These are phyloP conservation scores for Agrilus planipennis DNA, from an alignment of 1,140 invertebrate genomes.

Conservation along the genomic window DNA sequence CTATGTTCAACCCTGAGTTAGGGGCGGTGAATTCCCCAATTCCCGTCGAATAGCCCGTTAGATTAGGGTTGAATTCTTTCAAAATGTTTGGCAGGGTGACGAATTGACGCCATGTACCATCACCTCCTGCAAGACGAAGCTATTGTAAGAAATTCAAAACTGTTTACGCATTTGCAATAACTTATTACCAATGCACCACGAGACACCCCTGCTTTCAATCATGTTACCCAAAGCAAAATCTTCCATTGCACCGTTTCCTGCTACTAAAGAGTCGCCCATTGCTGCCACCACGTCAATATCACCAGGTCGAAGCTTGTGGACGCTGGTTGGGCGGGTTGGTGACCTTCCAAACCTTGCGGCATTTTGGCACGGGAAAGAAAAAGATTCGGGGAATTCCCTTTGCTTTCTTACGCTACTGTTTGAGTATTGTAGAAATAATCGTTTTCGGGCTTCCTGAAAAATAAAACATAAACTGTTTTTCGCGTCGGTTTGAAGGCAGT, in stretches of 20 bases:
- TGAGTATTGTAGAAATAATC: no score
- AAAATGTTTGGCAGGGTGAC: slow-evolving; percentile 61
- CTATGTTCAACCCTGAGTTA: slow-evolving; percentile 53
- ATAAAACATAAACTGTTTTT: no score
- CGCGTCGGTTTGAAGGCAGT: no score
- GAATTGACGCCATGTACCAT: slow-evolving; percentile 52
- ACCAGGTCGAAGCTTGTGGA: slow-evolving; percentile 54
- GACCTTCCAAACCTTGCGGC: slow-evolving; percentile 20
- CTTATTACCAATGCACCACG: slow-evolving; percentile 54
- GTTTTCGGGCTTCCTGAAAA: no score
- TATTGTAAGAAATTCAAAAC: background rate
- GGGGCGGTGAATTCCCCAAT: slow-evolving; percentile 56
- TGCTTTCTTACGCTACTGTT: slow-evolving; percentile 21
- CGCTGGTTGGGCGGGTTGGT: slow-evolving; percentile 28
- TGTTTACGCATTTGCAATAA: background rate
- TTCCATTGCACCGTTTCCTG: slow-evolving; percentile 63
- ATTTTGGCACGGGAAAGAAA: slow-evolving; percentile 30
- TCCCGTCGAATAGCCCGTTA: slow-evolving; percentile 56
- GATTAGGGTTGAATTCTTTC: slow-evolving; percentile 55
- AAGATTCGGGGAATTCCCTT: slow-evolving; percentile 17
- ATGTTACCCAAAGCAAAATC: slow-evolving; percentile 58
- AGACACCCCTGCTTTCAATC: slow-evolving; percentile 64
- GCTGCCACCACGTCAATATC: slow-evolving; percentile 69
- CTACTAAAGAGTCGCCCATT: slow-evolving; percentile 67
- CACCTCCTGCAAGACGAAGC: slow-evolving; percentile 42